These are phyloP conservation scores for Brienomyrus longianalis DNA, from an alignment of 2,113 vertebrate genomes.

Conservation along the genomic window DNA sequence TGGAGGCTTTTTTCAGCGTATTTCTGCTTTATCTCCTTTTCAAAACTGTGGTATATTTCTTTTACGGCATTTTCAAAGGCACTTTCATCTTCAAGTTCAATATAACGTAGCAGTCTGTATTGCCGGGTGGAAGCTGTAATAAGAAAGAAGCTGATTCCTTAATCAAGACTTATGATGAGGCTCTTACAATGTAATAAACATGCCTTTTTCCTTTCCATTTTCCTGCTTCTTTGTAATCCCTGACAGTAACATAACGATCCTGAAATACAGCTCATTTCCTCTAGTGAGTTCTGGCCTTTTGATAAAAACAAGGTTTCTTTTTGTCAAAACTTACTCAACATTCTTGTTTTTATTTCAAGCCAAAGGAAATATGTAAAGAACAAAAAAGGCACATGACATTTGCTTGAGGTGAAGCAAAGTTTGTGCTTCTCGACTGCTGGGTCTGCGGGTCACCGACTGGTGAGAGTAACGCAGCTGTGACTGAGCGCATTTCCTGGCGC, in stretches of 20 bases:
- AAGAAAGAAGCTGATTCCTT: constrained; percentile 45
- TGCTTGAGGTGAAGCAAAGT: neutral
- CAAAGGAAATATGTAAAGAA: neutral
- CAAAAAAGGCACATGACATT: neutral
- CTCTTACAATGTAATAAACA: constrained; percentile 14
- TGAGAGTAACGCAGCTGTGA: neutral
- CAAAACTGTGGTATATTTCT: constrained; percentile 42
- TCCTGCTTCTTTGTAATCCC: neutral
- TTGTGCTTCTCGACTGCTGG: neutral
- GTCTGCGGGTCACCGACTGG: neutral
- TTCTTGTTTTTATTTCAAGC: constrained; percentile 5
- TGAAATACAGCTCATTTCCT: neutral
- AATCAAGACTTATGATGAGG: constrained; percentile 2
- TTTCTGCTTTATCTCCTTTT: constrained; percentile 33
- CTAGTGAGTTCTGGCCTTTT: neutral
- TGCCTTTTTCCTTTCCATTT: neutral
- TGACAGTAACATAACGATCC: neutral
- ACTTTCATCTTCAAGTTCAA: constrained; percentile 54
- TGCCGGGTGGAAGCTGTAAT: constrained; percentile 40
- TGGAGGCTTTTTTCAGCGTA: constrained; percentile 5
- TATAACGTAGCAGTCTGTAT: constrained; percentile 45
- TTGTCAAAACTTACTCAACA: constrained; percentile 2
- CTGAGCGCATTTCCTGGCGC: neutral
- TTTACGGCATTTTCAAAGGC: constrained; percentile 49
- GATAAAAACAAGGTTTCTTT: constrained; percentile 1